phyloP scores from a whole-genome alignment of 2,113 vertebrate species.

The Tragelaphus imberbis region DNA sequence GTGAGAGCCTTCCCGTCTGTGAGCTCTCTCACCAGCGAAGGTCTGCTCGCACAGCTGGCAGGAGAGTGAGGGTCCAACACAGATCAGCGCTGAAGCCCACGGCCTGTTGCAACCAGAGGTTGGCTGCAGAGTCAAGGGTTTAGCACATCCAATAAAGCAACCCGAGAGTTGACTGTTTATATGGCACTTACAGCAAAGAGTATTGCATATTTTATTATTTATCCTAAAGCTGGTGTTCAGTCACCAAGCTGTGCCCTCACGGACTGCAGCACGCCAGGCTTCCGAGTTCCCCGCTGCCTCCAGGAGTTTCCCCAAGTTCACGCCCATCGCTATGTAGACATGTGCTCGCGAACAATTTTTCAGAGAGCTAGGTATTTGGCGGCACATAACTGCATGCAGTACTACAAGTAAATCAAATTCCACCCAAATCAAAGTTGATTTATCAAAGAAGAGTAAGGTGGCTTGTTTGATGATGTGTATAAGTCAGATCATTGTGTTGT shows the following conservation, averaged over 20 bases:
- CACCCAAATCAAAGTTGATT: neutral
- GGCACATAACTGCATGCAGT: neutral
- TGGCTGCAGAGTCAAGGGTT: neutral
- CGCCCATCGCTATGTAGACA: fast-evolving
- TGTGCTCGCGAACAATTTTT: neutral
- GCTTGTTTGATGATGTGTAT: neutral
- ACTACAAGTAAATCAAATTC: neutral
- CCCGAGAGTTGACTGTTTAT: fast-evolving
- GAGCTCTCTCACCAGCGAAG: neutral
- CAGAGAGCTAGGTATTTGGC: neutral
- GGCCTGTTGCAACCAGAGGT: fast-evolving
- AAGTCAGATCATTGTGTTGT: neutral
- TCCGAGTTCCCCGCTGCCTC: fast-evolving
- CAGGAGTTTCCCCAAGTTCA: neutral
- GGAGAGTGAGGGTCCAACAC: fast-evolving
- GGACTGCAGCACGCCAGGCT: neutral
- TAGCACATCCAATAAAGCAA: fast-evolving
- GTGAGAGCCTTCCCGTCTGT: fast-evolving
- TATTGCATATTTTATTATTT: neutral
- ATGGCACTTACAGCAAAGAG: neutral
- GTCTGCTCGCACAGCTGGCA: fast-evolving
- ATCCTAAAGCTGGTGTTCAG: neutral
- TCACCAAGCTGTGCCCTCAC: neutral
- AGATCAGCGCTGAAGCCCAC: fast-evolving
- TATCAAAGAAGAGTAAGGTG: neutral